These are phyloP conservation scores for Camponotus vicinus DNA, from an alignment of 1,140 invertebrate genomes.

Conservation along the genomic window DNA sequence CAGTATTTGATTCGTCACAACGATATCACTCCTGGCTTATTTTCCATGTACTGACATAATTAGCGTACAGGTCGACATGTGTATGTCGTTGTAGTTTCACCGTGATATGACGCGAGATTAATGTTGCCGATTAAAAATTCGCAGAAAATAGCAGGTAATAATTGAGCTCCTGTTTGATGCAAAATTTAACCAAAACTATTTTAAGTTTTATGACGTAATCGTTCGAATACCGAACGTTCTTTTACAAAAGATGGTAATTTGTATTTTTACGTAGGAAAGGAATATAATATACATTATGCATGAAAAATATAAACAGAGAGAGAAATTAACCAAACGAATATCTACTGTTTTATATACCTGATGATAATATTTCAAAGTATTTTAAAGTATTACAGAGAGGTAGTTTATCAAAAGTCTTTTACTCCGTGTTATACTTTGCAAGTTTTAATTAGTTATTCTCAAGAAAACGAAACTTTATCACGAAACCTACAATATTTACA, in stretches of 20 bases:
- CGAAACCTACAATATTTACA: background rate
- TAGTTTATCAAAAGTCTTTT: constrained; percentile 1
- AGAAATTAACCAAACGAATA: background rate
- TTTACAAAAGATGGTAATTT: background rate
- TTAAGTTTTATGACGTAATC: background rate
- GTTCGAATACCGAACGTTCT: background rate
- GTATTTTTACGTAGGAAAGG: background rate
- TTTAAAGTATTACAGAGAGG: background rate
- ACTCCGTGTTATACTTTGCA: background rate
- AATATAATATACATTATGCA: background rate
- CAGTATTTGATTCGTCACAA: constrained; percentile 9
- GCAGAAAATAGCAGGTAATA: background rate
- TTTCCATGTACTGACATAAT: constrained; percentile 18
- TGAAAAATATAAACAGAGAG: background rate
- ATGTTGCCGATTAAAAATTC: background rate
- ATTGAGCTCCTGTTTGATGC: background rate
- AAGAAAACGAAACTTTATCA: background rate
- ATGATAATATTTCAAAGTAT: background rate
- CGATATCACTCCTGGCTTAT: constrained; percentile 2
- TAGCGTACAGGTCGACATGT: constrained; percentile 1
- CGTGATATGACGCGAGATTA: background rate
- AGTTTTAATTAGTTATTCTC: constrained; percentile 3
- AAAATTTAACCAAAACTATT: background rate
- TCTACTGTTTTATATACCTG: background rate
- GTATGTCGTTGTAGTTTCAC: constrained; percentile 2